Conservation (phyloP, 1,140 invertebrate genomes). For the Micrasema minimum region DNA sequence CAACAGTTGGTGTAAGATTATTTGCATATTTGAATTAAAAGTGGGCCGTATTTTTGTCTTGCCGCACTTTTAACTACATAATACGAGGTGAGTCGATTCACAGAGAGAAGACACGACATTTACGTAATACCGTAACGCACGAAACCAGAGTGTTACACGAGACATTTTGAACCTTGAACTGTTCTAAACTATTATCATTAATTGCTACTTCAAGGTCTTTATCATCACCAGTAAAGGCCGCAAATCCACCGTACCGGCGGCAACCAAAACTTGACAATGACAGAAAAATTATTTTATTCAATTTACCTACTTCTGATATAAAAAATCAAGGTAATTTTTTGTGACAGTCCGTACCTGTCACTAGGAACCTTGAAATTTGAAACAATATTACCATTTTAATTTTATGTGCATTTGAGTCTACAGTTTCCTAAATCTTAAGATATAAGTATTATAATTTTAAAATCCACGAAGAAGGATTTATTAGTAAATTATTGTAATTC, state of each 20-base stretch:
- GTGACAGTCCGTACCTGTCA: too few species aligned
- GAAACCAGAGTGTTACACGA: too few species aligned
- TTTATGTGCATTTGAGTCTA: too few species aligned
- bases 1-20: neutral
- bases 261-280: neutral
- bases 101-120: neutral
- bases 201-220: conserved; percentile 4
- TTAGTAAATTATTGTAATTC: too few species aligned
- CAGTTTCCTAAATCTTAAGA: too few species aligned
- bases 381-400: too few species aligned
- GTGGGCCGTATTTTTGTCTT: conserved; percentile 4
- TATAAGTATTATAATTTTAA: too few species aligned
- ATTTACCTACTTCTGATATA: too few species aligned
- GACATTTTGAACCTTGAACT: conserved; percentile 29
- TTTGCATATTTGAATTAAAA: conserved; percentile 13
- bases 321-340: too few species aligned
- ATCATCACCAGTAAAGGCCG: neutral
- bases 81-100: conserved; percentile 11
- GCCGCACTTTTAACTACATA: neutral
- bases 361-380: too few species aligned
- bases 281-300: neutral
- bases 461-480: too few species aligned
- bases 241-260: neutral
- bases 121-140: too few species aligned
- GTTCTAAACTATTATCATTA: conserved; percentile 18